phyloP scores from a whole-genome alignment of 2,797 vertebrate species.

The Sebastes vulpes region DNA sequence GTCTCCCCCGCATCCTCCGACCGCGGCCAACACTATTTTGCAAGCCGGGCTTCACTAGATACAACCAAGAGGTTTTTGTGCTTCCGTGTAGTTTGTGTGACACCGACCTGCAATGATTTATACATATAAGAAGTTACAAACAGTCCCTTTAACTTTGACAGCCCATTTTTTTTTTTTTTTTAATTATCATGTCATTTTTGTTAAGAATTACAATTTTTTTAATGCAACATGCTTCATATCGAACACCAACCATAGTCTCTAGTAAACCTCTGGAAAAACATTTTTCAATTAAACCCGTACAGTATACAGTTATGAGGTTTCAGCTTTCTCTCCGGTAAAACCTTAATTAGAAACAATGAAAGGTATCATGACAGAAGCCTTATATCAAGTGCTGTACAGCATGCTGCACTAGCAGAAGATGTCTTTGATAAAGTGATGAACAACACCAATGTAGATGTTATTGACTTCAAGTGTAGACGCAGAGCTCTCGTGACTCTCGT shows the following conservation, averaged over 20 bases:
- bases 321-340: background rate
- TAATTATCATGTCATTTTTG: background rate
- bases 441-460: slow-evolving; percentile 45
- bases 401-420: slow-evolving; percentile 35
- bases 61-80: too few species aligned
- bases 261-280: background rate
- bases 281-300: background rate
- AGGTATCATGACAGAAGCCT: background rate
- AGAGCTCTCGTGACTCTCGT: slow-evolving; percentile 39
- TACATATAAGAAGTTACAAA: too few species aligned
- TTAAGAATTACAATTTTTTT: background rate
- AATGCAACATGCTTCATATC: background rate
- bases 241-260: background rate
- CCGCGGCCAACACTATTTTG: too few species aligned
- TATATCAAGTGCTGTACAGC: background rate
- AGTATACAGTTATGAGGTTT: background rate
- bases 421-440: slow-evolving; percentile 38
- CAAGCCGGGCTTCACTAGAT: too few species aligned
- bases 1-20: too few species aligned
- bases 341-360: background rate
- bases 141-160: too few species aligned
- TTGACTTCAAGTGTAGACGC: slow-evolving; percentile 20
- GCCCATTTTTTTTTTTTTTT: too few species aligned
- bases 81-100: too few species aligned
- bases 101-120: too few species aligned